Conservation (phyloP, 1,140 invertebrate genomes). For the Drosophila triauraria region DNA sequence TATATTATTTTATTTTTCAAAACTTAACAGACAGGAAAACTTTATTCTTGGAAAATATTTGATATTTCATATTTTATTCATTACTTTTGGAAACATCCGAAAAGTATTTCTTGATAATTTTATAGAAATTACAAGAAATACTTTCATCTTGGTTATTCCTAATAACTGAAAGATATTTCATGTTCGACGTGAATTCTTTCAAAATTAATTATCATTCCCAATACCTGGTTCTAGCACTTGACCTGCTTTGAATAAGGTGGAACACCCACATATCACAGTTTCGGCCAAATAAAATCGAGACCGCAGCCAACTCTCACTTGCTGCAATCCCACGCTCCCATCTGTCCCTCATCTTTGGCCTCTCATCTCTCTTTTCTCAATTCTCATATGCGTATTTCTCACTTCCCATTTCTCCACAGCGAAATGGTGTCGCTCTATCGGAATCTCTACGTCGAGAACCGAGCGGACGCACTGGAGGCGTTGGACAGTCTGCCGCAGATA, state of each 20-base stretch:
- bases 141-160: neutral
- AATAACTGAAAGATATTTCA: neutral
- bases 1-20: too few relatives aligned
- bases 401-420: slow-evolving; percentile 77
- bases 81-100: neutral
- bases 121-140: neutral
- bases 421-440: slow-evolving; percentile 92
- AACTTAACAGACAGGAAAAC: too few relatives aligned
- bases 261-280: slow-evolving; percentile 51
- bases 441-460: slow-evolving; percentile 94
- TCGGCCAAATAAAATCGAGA: slow-evolving; percentile 6
- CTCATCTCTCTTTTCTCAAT: slow-evolving; percentile 1
- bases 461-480: slow-evolving; percentile 93
- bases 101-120: too few relatives aligned
- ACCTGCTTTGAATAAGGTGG: slow-evolving; percentile 40
- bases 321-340: slow-evolving; percentile 41
- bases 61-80: neutral
- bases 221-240: slow-evolving; percentile 50
- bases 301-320: slow-evolving; percentile 33
- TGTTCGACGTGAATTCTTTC: neutral
- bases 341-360: slow-evolving; percentile 10
- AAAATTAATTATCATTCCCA: slow-evolving; percentile 9
- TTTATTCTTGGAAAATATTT: too few relatives aligned
- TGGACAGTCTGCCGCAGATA: slow-evolving; percentile 92
- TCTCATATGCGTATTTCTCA: slow-evolving; percentile 24